Base-by-base conservation (phyloP, 30 jellyfish, hydroid and myxozoan species). In the Nemopilema nomurai region DNA sequence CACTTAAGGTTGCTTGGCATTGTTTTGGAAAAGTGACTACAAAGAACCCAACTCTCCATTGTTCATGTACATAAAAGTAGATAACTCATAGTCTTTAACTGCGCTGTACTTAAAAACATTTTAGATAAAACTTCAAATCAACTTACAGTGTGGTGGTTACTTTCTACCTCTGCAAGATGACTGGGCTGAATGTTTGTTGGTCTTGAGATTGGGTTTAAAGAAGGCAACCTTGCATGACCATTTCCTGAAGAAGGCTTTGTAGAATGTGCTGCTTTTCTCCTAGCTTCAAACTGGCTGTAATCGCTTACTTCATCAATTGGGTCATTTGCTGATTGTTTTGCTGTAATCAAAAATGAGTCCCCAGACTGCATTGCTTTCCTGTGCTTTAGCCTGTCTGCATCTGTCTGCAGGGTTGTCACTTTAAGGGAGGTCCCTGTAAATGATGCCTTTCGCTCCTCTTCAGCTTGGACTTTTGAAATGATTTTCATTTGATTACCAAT, bases 351-450 rank as follows among this genome's bases (percentile, higher is more conserved):
- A 29, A 83, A 27, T 6, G 91, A 71, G 29, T 62, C 64, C 13
- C 74, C 84, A n/a, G 79, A 49, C 20, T 62, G 49, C 41, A 64
- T 27, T 28, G 91, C 29, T 51, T 75, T 83, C 64, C 88, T 85
- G 41, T 77, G 83, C 51, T 66, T 62, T 28, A 28, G 78, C 26
- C 84, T 66, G 22, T 77, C 88, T 24, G 83, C 27, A 24, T 76
- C 32, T 24, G 95, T 72, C 26, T 89, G 88, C 79, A 82, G 63
- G 67, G 97, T 67, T 62, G 90, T 82, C 28, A 90, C 88, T 71
- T 81, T 90, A 27, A 90, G 50, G 29, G 97, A 90, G 28, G 72
- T 77, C 27, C 97, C 97, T 17, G 97, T 90, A 68, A 90, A 90
- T 0, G 65, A 57, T 1, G 97, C 28, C 70, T 51, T 79, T 29